A percentile compares a stretch with the other conserved stretches of the same genome.
Evolutionary conservation across 1,140 invertebrate genomes (phyloP).

Genomic region (Argopecten irradians): DNA sequence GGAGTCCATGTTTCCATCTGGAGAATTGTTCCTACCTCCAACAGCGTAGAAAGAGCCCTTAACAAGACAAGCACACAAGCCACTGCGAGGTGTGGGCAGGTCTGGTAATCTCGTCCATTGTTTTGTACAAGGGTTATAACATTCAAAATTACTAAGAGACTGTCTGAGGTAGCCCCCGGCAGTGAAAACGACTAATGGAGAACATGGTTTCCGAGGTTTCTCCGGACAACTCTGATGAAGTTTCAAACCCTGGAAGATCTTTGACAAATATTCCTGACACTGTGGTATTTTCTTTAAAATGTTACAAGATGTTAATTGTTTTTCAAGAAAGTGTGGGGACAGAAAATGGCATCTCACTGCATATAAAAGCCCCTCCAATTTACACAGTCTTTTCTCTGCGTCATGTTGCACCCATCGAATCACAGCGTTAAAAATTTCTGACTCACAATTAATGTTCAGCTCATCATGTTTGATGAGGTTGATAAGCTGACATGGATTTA

Average conservation of each 20-base stretch:
- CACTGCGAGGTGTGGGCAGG: conserved; percentile 89
- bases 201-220: conserved; percentile 69
- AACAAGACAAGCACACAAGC: conserved; percentile 82
- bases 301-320: conserved; percentile 93
- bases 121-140: conserved; percentile 90
- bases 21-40: conserved; percentile 91
- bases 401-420: conserved; percentile 93
- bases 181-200: conserved; percentile 86
- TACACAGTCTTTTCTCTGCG: conserved; percentile 87
- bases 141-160: conserved; percentile 90
- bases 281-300: conserved; percentile 88
- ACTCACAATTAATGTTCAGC: conserved; percentile 92
- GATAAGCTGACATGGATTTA: conserved; percentile 88
- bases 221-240: conserved; percentile 71
- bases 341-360: conserved; percentile 93
- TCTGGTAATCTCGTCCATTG: conserved; percentile 88
- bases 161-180: conserved; percentile 92
- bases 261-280: conserved; percentile 91
- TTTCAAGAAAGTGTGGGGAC: conserved; percentile 92
- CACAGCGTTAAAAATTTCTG: conserved; percentile 92
- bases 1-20: conserved; percentile 84
- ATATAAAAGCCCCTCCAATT: conserved; percentile 91
- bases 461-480: conserved; percentile 90
- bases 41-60: conserved; percentile 91
- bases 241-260: conserved; percentile 87